Conservation (phyloP, 2,113 vertebrate species). For the Sinocyclocheilus grahami region DNA sequence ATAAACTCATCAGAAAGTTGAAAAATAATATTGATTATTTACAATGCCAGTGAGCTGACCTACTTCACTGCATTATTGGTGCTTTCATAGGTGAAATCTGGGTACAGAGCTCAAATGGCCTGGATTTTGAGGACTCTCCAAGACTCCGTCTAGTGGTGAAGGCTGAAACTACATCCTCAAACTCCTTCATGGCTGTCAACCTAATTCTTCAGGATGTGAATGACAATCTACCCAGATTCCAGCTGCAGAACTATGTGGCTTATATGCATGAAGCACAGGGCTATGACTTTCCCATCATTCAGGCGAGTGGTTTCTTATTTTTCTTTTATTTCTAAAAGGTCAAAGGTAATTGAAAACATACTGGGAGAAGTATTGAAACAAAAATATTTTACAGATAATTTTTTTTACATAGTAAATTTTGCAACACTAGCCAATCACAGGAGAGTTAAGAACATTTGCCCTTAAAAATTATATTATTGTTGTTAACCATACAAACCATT, state of each 20-base stretch:
- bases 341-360: not conserved
- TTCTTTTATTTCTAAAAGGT: not conserved
- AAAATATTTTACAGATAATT: not conserved
- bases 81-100: constrained; percentile 82
- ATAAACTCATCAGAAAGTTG: not conserved
- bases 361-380: not conserved
- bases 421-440: not conserved
- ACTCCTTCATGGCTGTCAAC: constrained; percentile 86
- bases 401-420: not conserved
- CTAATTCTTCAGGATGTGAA: constrained; percentile 94
- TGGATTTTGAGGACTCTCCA: constrained; percentile 89
- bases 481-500: no score
- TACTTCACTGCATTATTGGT: not conserved
- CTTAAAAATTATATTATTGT: not conserved
- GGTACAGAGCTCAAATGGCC: constrained; percentile 80
- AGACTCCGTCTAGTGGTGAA: constrained; percentile 91
- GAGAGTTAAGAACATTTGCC: not conserved
- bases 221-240: constrained; percentile 92
- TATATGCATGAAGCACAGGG: constrained; percentile 91
- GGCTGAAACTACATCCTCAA: constrained; percentile 85
- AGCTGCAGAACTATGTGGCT: constrained; percentile 89
- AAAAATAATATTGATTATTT: not conserved
- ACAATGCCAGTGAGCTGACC: not conserved
- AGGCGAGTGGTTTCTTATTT: constrained; percentile 74
- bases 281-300: constrained; percentile 87